A percentile compares a stretch with the other conserved stretches of the same genome.
Evolutionary conservation across 2,113 vertebrate genomes (phyloP).

Genomic region (Callionymus lyra): DNA sequence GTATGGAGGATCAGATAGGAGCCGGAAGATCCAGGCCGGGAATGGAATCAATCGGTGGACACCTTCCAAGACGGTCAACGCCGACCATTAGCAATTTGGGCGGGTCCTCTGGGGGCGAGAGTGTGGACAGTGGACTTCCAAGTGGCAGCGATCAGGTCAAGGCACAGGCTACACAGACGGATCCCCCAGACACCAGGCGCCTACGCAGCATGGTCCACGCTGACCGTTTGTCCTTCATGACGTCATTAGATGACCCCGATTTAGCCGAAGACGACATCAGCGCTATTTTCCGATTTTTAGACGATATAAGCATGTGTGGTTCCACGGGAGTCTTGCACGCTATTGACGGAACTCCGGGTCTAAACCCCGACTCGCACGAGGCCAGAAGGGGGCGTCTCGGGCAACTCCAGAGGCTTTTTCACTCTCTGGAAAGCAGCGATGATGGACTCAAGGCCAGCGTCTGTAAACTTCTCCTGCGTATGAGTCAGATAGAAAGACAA

Average conservation of each 20-base stretch:
- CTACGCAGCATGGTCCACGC: conserved; percentile 69
- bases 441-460: conserved; percentile 84
- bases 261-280: conserved; percentile 87
- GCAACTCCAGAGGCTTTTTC: conserved; percentile 70
- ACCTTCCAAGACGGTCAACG: conserved; percentile 40
- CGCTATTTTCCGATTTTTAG: conserved; percentile 91
- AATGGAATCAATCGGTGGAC: conserved; percentile 29
- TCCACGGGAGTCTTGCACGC: conserved; percentile 84
- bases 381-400: conserved; percentile 66
- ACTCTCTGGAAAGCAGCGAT: conserved; percentile 70
- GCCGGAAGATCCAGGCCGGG: conserved; percentile 20
- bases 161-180: conserved; percentile 85
- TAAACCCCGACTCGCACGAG: conserved; percentile 73
- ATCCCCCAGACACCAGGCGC: conserved; percentile 72
- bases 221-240: conserved; percentile 75
- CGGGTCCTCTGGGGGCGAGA: conserved; percentile 49
- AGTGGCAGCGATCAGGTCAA: conserved; percentile 59
- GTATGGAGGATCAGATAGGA: conserved; percentile 70
- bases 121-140: conserved; percentile 38
- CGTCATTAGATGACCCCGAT: conserved; percentile 88
- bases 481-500: conserved; percentile 88
- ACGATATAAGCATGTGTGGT: conserved; percentile 91
- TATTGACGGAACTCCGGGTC: conserved; percentile 62
- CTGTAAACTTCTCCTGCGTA: conserved; percentile 83
- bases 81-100: conserved; percentile 39